Evolutionary conservation across 1,140 invertebrate species (phyloP).

Genomic region (Drosophila orosa): DNA sequence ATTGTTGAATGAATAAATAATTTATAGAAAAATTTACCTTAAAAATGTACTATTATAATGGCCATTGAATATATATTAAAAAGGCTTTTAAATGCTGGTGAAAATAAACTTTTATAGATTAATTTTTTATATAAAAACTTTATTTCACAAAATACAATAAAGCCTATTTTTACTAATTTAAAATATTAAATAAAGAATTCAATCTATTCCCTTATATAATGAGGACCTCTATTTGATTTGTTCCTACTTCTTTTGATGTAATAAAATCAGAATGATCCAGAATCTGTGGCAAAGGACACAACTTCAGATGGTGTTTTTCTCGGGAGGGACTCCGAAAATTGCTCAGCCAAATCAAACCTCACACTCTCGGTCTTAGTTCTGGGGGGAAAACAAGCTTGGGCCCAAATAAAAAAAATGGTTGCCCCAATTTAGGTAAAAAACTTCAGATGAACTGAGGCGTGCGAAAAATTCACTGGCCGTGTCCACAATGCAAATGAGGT

Average conservation of each 20-base stretch:
- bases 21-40: too few species aligned
- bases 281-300: not conserved
- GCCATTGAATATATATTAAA: too few species aligned
- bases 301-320: slow-evolving; percentile 19
- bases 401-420: slow-evolving; percentile 27
- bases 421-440: slow-evolving; percentile 53
- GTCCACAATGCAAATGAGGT: slow-evolving; percentile 78
- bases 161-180: too few species aligned
- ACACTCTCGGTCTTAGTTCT: slow-evolving; percentile 8
- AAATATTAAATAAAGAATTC: not conserved
- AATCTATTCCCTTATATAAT: not conserved
- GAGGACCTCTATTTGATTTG: not conserved
- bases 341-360: slow-evolving; percentile 1
- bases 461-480: slow-evolving; percentile 64
- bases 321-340: slow-evolving; percentile 7
- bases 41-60: too few species aligned
- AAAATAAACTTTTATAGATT: too few species aligned
- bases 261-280: slow-evolving; percentile 4
- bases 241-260: not conserved
- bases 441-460: slow-evolving; percentile 59
- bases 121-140: not conserved
- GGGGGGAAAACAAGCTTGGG: not conserved
- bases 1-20: too few species aligned
- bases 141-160: too few species aligned
- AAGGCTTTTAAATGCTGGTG: too few species aligned